Percentiles rank a stretch among this genome's conserved stretches.
These are phyloP conservation scores for Enteromius unitaeniatus DNA, from an alignment of 2,797 vertebrate species.

Conservation along the genomic window DNA sequence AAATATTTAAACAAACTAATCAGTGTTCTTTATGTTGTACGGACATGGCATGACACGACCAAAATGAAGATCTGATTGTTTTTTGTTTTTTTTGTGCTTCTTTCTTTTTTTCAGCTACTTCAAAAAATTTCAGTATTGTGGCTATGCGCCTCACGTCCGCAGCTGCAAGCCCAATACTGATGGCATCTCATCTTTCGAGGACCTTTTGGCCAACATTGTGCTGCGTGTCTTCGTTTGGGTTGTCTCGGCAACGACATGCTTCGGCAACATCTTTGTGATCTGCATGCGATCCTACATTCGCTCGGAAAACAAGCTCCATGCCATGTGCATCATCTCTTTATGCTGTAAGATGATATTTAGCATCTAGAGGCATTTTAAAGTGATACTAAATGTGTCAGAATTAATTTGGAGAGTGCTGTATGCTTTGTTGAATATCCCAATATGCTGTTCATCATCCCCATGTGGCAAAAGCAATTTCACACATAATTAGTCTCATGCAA, in stretches of 20 bases:
- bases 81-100: background rate
- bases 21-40: background rate
- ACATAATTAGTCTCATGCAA: constrained; percentile 1
- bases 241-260: constrained; percentile 92
- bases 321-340: constrained; percentile 95
- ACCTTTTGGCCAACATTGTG: constrained; percentile 93
- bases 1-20: too few species aligned
- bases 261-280: constrained; percentile 97
- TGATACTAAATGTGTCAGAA: background rate
- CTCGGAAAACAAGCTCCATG: constrained; percentile 95
- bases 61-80: background rate
- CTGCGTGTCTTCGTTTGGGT: constrained; percentile 98
- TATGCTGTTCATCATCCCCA: background rate
- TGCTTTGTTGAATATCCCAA: background rate
- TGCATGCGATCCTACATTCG: constrained; percentile 94
- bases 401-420: background rate
- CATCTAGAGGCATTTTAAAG: constrained; percentile 14
- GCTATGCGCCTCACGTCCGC: constrained; percentile 93
- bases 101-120: constrained; percentile 85
- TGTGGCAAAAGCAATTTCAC: constrained; percentile 19
- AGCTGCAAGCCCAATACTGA: constrained; percentile 98
- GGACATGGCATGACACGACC: background rate
- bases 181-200: constrained; percentile 96
- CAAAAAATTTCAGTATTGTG: constrained; percentile 98
- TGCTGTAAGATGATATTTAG: constrained; percentile 86